Evolutionary conservation across 2,888 invertebrate genomes (phyloP), one percentile per base, ranked within the genome.

Genomic region (Schizaphis graminum): DNA sequence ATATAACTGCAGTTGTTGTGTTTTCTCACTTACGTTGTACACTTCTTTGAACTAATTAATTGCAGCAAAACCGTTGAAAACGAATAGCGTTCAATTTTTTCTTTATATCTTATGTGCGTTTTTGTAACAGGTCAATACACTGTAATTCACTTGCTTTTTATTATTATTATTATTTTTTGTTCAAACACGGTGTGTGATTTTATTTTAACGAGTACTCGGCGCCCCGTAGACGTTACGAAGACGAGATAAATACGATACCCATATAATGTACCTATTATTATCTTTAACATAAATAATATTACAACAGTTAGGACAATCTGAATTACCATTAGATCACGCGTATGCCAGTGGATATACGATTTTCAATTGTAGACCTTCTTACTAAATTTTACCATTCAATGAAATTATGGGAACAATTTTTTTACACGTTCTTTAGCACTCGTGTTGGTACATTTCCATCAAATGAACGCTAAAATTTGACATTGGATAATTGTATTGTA

Each of bases 111-210:
- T 91, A 53, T 41, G 13, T 35, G 41, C 53, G 41, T 53, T 91
- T 91, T 91, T 28, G 53, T 91, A 91, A 84, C 53, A 28, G 91
- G 91, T 91, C 77, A 91, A 53, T 91, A 91, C 77, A 91, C 91
- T 84, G 84, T 53, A 91, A 91, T 35, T 53, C 28, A 11, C 24
- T 49, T 49, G 67, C 77, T 91, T 91, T 91, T 53, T 53, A 21
- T 53, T 77, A 77, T 77, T 77, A 77, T 35, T 77, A 67, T n/a
- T 67, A n/a, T n/a, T n/a, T 77, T 26, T 91, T 26, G 28, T 41
- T 91, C 28, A 35, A 67, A 53, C 91, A 77, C 49, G 91, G 77
- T 91, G 26, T 91, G 26, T 91, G 77, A 84, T 91, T 91, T 91
- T 77, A 77, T 84, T 77, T 57, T 91, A 91, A 91, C 53, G 28